These are phyloP conservation scores for Machimus atricapillus DNA, from an alignment of 2,888 invertebrate species.

Conservation along the genomic window DNA sequence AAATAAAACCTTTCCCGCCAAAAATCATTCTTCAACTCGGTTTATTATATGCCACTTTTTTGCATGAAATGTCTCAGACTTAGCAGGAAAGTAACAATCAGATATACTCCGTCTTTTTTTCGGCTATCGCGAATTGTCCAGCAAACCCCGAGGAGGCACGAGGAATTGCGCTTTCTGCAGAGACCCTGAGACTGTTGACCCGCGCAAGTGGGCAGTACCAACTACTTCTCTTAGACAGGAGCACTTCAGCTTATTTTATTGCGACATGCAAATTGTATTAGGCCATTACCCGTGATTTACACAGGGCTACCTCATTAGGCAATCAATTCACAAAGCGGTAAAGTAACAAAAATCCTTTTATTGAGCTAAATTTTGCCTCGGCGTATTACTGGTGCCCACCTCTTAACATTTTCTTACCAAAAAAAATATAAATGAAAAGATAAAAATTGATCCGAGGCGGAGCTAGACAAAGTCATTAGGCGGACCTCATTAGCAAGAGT, in stretches of 20 bases:
- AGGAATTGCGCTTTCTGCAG: background rate
- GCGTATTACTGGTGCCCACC: background rate
- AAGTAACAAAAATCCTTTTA: constrained; percentile 23
- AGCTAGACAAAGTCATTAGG: background rate
- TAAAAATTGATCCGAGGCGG: background rate
- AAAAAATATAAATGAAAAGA: background rate
- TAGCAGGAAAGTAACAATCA: background rate
- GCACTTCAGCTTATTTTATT: background rate
- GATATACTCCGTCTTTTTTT: background rate
- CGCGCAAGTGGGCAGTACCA: background rate
- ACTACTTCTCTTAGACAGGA: background rate
- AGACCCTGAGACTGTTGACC: background rate
- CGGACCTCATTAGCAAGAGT: constrained; percentile 2
- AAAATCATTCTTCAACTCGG: background rate
- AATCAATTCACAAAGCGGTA: constrained; percentile 9
- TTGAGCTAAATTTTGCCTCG: background rate
- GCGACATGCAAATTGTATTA: constrained; percentile 11
- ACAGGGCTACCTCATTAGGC: constrained; percentile 1
- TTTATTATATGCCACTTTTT: background rate
- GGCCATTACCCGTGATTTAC: constrained; percentile 23
- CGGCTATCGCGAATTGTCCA: background rate
- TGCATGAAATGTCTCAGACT: background rate
- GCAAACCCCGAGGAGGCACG: background rate
- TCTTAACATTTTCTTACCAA: background rate
- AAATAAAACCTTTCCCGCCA: background rate